Evolutionary conservation across 2,113 vertebrate species (phyloP).

Genomic region (Neomonachus schauinslandi): DNA sequence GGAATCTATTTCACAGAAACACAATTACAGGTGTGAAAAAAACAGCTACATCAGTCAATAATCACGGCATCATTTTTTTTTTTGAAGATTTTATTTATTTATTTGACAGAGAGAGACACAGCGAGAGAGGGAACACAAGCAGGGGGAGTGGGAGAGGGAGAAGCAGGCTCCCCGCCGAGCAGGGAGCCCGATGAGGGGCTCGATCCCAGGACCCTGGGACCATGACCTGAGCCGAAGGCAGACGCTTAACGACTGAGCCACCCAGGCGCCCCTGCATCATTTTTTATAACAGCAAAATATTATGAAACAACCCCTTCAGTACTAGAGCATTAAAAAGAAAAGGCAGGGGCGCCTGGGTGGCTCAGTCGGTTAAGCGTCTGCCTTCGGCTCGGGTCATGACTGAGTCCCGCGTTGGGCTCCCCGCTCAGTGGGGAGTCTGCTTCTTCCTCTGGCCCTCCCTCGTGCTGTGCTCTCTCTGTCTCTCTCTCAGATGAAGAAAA

Average conservation of each 20-base stretch:
- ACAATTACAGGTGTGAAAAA: not conserved
- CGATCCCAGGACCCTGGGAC: no score
- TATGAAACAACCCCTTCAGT: not conserved
- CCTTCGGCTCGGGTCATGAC: not conserved
- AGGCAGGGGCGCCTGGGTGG: not conserved
- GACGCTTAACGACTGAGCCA: no score
- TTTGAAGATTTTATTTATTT: not conserved
- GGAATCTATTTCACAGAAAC: not conserved
- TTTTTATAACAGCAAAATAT: not conserved
- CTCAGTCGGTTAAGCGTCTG: not conserved
- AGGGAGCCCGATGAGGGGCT: no score
- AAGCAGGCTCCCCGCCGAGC: no score
- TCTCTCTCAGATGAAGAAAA: not conserved
- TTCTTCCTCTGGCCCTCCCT: not conserved
- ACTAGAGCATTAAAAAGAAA: not conserved
- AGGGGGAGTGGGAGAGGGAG: no score
- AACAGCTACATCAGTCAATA: not conserved
- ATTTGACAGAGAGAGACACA: no score
- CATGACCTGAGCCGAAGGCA: no score
- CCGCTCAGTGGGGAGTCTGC: not conserved
- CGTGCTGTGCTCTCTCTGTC: not conserved
- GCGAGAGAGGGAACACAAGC: no score
- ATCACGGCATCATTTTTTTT: not conserved
- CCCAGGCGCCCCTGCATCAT: not conserved
- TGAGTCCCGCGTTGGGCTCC: not conserved